Evolutionary conservation across 2,113 vertebrate genomes (phyloP).

Genomic region (Boleophthalmus pectinirostris): DNA sequence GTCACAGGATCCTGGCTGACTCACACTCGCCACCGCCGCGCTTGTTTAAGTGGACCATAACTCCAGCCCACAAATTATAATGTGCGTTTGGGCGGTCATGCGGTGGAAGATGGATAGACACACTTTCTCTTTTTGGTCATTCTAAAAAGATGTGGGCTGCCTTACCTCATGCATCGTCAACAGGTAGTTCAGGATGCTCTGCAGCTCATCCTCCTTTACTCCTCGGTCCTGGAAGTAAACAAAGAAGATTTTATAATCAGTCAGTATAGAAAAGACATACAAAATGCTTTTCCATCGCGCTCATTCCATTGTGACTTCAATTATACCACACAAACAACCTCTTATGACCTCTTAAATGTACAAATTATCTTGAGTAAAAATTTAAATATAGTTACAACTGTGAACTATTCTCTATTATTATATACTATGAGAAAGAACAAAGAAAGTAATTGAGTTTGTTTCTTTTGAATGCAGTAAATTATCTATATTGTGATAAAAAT

Average conservation of each 20-base stretch:
- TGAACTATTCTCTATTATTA: not conserved
- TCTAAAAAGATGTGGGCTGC: not conserved
- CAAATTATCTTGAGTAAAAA: not conserved
- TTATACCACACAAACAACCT: not conserved
- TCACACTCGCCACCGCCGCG: slow-evolving; percentile 49
- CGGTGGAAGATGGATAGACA: not conserved
- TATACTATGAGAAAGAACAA: not conserved
- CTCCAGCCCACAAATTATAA: slow-evolving; percentile 52
- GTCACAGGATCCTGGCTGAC: slow-evolving; percentile 55
- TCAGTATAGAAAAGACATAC: not conserved
- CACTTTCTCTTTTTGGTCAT: not conserved
- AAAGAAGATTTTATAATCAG: not conserved
- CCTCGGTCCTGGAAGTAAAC: slow-evolving; percentile 86
- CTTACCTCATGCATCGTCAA: slow-evolving; percentile 98
- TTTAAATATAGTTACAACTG: not conserved
- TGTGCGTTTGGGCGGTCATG: slow-evolving; percentile 44
- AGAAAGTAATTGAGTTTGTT: not conserved
- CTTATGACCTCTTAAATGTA: not conserved
- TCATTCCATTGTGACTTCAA: not conserved
- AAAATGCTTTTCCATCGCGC: not conserved
- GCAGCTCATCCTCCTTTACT: slow-evolving; percentile 98
- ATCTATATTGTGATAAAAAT: not conserved
- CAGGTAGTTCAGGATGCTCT: slow-evolving; percentile 98
- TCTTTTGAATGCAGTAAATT: not conserved
- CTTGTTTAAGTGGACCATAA: slow-evolving; percentile 62